A percentile compares a stretch with the other conserved stretches of the same genome.
These are phyloP conservation scores for Teleiodes luculella DNA, from an alignment of 2,888 invertebrate species.

Conservation along the genomic window DNA sequence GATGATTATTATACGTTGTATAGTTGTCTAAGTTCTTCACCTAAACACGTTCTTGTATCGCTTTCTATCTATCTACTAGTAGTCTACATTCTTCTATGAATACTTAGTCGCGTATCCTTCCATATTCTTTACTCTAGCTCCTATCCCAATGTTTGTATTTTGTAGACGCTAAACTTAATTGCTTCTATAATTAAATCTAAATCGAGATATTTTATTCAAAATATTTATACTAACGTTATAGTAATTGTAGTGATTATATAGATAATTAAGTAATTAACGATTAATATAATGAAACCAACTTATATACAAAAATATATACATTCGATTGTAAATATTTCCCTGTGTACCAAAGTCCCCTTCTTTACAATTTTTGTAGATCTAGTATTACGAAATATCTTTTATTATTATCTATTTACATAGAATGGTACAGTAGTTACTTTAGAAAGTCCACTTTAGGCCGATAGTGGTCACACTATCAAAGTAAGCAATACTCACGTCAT, in stretches of 20 bases:
- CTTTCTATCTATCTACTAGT: constrained; percentile 9
- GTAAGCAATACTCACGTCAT: background rate
- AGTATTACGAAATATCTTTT: constrained; percentile 36
- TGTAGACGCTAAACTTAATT: constrained; percentile 49
- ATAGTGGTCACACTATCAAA: background rate
- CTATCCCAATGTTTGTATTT: constrained; percentile 48
- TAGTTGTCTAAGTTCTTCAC: constrained; percentile 22
- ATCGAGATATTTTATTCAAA: constrained; percentile 71
- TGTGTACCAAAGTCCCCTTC: constrained; percentile 76
- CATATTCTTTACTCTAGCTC: constrained; percentile 45
- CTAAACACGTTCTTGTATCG: constrained; percentile 3
- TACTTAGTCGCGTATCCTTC: constrained; percentile 55
- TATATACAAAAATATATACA: constrained; percentile 72
- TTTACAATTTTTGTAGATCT: constrained; percentile 74
- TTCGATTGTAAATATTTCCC: constrained; percentile 69
- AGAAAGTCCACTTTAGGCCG: background rate
- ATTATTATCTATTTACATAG: constrained; percentile 26
- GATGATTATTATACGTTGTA: constrained; percentile 17
- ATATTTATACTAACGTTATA: constrained; percentile 73
- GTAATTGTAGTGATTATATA: constrained; percentile 59
- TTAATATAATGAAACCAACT: constrained; percentile 59
- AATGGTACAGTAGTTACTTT: constrained; percentile 15
- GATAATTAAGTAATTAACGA: constrained; percentile 39
- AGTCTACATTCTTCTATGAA: constrained; percentile 9
- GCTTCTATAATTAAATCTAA: constrained; percentile 52